Evolutionary conservation across 2,113 vertebrate genomes (phyloP).

Genomic region (Podocnemis expansa): DNA sequence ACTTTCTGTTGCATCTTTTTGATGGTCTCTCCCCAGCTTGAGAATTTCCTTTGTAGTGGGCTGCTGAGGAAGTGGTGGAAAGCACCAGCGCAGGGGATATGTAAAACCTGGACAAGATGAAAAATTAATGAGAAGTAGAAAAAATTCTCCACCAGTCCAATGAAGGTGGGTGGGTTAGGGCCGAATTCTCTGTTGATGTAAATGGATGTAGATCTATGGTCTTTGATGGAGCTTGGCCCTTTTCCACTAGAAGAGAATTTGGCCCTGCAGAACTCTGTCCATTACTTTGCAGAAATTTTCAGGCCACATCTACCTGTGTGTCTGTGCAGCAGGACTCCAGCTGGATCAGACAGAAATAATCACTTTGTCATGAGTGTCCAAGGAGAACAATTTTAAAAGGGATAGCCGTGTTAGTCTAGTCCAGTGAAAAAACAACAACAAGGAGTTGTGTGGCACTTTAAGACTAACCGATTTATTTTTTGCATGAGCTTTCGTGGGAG

Average conservation of each 20-base stretch:
- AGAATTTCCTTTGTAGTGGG: neutral
- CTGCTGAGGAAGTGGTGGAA: neutral
- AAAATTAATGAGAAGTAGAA: neutral
- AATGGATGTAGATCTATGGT: neutral
- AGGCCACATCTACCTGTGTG: too few species aligned
- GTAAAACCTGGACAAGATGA: neutral
- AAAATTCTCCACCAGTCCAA: accelerated
- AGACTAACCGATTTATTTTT: too few species aligned
- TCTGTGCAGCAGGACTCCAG: neutral
- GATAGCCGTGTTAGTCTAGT: too few species aligned
- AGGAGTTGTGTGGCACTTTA: too few species aligned
- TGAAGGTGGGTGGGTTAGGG: neutral
- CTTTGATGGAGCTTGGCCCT: neutral
- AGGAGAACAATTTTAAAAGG: neutral
- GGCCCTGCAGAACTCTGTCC: neutral
- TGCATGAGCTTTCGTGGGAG: too few species aligned
- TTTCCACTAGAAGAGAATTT: neutral
- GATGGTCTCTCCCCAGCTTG: neutral
- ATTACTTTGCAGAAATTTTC: neutral
- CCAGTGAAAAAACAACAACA: too few species aligned
- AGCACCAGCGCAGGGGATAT: neutral
- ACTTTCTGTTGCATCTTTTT: neutral
- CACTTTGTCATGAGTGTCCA: neutral
- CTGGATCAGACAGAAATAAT: neutral
- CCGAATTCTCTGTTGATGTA: accelerated